Conservation (phyloP, 1,140 invertebrate species). For the Neodiprion fabricii region DNA sequence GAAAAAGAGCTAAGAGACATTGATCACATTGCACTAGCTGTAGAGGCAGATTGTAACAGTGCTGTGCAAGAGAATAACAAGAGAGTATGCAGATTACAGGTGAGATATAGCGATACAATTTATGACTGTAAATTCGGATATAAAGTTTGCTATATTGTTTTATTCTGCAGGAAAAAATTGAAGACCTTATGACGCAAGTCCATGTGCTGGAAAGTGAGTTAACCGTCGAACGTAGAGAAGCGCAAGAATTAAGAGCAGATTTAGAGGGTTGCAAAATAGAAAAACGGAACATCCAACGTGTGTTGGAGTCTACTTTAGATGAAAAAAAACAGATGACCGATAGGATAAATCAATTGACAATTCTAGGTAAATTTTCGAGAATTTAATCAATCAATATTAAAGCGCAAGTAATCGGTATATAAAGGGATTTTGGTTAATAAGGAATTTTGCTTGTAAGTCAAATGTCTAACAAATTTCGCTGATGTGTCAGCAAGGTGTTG, state of each 20-base stretch:
- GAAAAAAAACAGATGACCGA: constrained; percentile 65
- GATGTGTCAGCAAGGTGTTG: not conserved
- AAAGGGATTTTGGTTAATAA: not conserved
- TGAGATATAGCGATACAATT: constrained; percentile 30
- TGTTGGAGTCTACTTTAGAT: constrained; percentile 66
- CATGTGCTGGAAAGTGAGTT: constrained; percentile 61
- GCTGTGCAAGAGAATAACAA: constrained; percentile 56
- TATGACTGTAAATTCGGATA: constrained; percentile 10
- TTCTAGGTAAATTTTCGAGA: constrained; percentile 53
- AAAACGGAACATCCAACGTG: constrained; percentile 61
- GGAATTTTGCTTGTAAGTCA: not conserved
- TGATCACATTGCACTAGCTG: constrained; percentile 70
- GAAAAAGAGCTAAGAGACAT: constrained; percentile 73
- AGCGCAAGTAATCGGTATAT: not conserved
- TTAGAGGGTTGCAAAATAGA: constrained; percentile 59
- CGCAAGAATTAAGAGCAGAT: constrained; percentile 60
- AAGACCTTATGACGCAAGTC: constrained; percentile 57
- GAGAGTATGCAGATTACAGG: constrained; percentile 52
- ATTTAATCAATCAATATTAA: not conserved
- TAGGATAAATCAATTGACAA: constrained; percentile 59
- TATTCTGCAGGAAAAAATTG: constrained; percentile 59
- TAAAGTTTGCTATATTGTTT: constrained; percentile 20
- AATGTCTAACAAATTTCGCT: not conserved
- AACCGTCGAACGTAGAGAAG: constrained; percentile 53
- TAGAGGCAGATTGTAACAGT: constrained; percentile 68